A percentile compares a stretch with the other conserved stretches of the same genome.
Conservation (phyloP, 2,797 vertebrate genomes). For the Sebastolobus altivelis region DNA sequence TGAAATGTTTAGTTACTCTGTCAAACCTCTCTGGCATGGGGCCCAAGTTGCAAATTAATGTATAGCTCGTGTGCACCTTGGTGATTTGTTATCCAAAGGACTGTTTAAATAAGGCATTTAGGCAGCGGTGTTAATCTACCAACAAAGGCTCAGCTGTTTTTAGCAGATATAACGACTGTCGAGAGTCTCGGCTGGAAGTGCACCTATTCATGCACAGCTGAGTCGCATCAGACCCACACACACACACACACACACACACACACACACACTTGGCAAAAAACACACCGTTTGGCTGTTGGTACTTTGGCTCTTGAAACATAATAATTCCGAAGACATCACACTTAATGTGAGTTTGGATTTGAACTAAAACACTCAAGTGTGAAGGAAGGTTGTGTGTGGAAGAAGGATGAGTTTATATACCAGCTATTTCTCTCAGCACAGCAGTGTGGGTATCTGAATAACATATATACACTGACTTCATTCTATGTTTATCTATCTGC, state of each 20-base stretch:
- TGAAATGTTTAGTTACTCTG: conserved; percentile 78
- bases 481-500: conserved; percentile 43
- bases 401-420: conserved; percentile 15
- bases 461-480: conserved; percentile 53
- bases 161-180: conserved; percentile 49
- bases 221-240: conserved; percentile 42
- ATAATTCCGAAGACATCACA: conserved; percentile 56
- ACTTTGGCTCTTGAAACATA: conserved; percentile 57
- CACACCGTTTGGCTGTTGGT: conserved; percentile 31
- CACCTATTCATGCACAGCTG: conserved; percentile 54
- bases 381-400: conserved; percentile 46
- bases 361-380: conserved; percentile 32
- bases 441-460: conserved; percentile 27
- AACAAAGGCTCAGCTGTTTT: conserved; percentile 59
- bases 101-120: conserved; percentile 70
- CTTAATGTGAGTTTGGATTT: conserved; percentile 44
- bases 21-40: conserved; percentile 71
- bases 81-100: conserved; percentile 63
- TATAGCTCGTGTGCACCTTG: conserved; percentile 66
- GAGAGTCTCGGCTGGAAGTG: conserved; percentile 41
- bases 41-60: conserved; percentile 71
- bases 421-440: conserved; percentile 10
- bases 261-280: conserved; percentile 36
- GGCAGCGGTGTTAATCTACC: conserved; percentile 49
- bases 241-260: conserved; percentile 32